Percentiles rank a stretch among this genome's conserved stretches.
phyloP scores from a whole-genome alignment of 2,113 vertebrate genomes.

The Leucoraja erinaceus region DNA sequence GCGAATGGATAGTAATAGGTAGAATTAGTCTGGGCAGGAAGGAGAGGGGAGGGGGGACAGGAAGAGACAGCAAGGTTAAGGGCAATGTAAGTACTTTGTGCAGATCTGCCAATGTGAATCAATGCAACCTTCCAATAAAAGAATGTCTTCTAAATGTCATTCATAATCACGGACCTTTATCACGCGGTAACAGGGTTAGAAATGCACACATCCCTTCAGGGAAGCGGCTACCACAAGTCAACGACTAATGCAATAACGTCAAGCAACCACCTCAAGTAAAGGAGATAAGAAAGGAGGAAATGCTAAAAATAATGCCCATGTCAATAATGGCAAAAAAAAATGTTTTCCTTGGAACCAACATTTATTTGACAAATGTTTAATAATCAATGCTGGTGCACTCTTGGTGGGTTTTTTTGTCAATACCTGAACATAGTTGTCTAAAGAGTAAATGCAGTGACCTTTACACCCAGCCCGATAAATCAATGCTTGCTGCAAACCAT shows the following conservation, averaged over 20 bases:
- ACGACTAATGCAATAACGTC: not conserved
- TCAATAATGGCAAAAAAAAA: not conserved
- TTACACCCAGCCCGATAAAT: not conserved
- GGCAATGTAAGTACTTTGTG: not conserved
- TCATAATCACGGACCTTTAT: conserved; percentile 10
- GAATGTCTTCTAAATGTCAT: not conserved
- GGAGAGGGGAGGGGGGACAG: not conserved
- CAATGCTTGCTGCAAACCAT: no score
- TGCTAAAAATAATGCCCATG: not conserved
- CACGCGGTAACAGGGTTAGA: conserved; percentile 16
- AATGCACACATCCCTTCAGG: not conserved
- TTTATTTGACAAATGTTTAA: not conserved
- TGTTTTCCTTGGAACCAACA: not conserved
- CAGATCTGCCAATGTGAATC: not conserved
- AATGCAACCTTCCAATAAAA: not conserved
- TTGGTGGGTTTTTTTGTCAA: not conserved
- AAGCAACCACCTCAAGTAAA: not conserved
- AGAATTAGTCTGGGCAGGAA: not conserved
- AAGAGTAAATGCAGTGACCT: not conserved
- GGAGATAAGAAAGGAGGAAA: not conserved
- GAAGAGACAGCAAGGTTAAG: not conserved
- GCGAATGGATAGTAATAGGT: not conserved
- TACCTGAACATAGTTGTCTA: not conserved
- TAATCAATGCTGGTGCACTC: not conserved
- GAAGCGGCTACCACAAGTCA: conserved; percentile 10